phyloP scores from a whole-genome alignment of 2,797 vertebrate species.

The Spizella passerina region DNA sequence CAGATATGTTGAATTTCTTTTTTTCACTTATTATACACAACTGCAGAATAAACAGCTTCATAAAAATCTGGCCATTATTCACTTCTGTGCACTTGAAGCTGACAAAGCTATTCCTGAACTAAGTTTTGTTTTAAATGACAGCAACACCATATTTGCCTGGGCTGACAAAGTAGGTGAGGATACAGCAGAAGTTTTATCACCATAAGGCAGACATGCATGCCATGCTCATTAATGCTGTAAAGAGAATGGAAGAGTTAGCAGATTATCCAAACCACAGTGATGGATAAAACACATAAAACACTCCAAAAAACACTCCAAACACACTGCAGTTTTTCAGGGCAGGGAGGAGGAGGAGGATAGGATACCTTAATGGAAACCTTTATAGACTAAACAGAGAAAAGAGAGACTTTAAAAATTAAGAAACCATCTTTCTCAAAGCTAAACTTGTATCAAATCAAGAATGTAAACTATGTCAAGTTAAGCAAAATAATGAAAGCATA shows the following conservation, averaged over 20 bases:
- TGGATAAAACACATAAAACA: no score
- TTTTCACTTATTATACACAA: not conserved
- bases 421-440: not conserved
- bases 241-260: not conserved
- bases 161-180: not conserved
- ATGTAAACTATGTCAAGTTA: not conserved
- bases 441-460: not conserved
- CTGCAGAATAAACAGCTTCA: not conserved
- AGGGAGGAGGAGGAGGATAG: not conserved
- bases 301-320: no score
- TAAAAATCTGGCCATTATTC: not conserved
- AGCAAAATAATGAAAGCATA: not conserved
- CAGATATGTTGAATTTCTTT: not conserved
- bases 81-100: not conserved
- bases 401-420: not conserved
- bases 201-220: not conserved
- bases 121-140: not conserved
- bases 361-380: not conserved
- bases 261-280: not conserved
- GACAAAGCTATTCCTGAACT: not conserved
- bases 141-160: fast-evolving
- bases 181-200: not conserved
- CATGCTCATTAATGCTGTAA: not conserved
- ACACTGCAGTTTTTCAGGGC: not conserved
- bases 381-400: not conserved